Evolutionary conservation across 1,140 invertebrate genomes (phyloP).

Genomic region (Pseudomyrmex pallidus): DNA sequence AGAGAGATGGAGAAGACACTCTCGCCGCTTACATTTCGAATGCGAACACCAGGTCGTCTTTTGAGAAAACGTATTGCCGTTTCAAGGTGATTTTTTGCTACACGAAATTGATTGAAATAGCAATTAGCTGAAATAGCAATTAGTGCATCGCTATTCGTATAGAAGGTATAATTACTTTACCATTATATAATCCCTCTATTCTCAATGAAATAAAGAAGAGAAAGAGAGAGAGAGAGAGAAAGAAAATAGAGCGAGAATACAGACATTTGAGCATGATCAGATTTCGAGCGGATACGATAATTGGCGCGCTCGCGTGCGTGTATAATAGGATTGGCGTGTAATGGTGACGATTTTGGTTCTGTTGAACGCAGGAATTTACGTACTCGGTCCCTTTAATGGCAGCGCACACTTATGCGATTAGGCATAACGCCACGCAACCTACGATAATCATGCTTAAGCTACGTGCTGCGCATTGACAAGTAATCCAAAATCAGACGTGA

Average conservation of each 20-base stretch:
- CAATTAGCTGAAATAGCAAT: constrained; percentile 41
- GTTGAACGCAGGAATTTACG: constrained; percentile 47
- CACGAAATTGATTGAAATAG: background rate
- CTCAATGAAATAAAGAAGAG: background rate
- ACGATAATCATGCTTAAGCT: constrained; percentile 34
- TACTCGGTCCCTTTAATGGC: constrained; percentile 25
- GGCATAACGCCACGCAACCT: constrained; percentile 19
- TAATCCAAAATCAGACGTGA: background rate
- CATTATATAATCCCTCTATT: background rate
- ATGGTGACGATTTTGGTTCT: background rate
- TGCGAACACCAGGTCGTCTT: background rate
- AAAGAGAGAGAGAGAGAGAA: background rate
- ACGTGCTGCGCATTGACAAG: constrained; percentile 29
- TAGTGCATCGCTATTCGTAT: constrained; percentile 21
- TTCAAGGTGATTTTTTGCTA: background rate
- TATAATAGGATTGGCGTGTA: constrained; percentile 50
- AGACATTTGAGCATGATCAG: constrained; percentile 26
- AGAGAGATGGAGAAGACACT: background rate
- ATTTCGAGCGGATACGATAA: constrained; percentile 61
- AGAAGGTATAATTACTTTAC: constrained; percentile 61
- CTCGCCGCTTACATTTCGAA: background rate
- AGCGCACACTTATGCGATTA: constrained; percentile 37
- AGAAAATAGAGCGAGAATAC: background rate
- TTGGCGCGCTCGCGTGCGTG: constrained; percentile 30
- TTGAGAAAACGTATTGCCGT: constrained; percentile 6